Percentiles rank a stretch among this genome's conserved stretches.
These are phyloP conservation scores for Rotaria sp. DNA, from an alignment of 2,888 invertebrate genomes.

Conservation along the genomic window DNA sequence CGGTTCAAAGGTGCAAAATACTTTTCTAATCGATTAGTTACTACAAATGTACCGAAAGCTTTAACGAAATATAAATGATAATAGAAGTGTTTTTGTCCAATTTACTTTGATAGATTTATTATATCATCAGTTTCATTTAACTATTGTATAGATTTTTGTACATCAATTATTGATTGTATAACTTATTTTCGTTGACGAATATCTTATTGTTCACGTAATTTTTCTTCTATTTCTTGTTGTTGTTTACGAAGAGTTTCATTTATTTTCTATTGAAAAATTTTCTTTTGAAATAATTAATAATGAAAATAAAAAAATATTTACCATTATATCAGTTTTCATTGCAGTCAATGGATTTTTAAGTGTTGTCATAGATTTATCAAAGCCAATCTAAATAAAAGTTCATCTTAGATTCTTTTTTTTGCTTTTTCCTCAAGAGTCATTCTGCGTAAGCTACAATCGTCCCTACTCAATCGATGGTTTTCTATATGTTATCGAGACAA, in stretches of 20 bases:
- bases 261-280: constrained; percentile 50
- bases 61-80: too few relatives aligned
- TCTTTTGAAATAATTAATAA: too few relatives aligned
- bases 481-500: too few relatives aligned
- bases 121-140: constrained; percentile 35
- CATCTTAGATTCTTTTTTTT: too few relatives aligned
- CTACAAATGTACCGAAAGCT: too few relatives aligned
- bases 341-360: constrained; percentile 73
- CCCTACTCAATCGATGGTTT: too few relatives aligned
- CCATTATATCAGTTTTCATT: constrained; percentile 74
- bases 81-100: too few relatives aligned
- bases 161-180: constrained; percentile 32
- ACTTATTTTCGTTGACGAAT: constrained; percentile 34
- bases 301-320: constrained; percentile 53
- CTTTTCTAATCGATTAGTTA: too few relatives aligned
- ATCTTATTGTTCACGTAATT: constrained; percentile 33
- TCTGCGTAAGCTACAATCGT: too few relatives aligned
- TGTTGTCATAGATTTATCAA: constrained; percentile 76
- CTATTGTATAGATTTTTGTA: constrained; percentile 30
- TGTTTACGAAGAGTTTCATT: not conserved
- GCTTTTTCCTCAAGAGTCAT: too few relatives aligned
- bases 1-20: too few relatives aligned
- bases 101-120: constrained; percentile 27
- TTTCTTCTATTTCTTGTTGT: constrained; percentile 30
- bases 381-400: constrained; percentile 61